Evolutionary conservation across 2,113 vertebrate species (phyloP).

Genomic region (Urocynchramus pylzowi): DNA sequence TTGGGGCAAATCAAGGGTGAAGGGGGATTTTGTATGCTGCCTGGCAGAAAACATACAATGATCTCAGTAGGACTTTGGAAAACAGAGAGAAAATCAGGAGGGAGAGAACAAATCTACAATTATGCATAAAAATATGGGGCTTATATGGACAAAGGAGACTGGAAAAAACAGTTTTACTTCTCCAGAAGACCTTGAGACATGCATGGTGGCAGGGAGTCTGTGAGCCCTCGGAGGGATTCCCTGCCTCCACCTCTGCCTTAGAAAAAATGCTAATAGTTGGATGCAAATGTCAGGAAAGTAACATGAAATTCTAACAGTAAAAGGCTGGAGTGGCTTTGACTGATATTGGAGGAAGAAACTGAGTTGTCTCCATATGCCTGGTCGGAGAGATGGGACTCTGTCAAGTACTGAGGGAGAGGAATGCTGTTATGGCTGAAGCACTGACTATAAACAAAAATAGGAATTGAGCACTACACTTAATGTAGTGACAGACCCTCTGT

Average conservation of each 20-base stretch:
- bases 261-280: neutral
- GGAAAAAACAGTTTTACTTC: neutral
- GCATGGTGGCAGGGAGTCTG: neutral
- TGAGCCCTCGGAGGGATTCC: neutral
- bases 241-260: neutral
- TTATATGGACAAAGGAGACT: neutral
- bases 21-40: neutral
- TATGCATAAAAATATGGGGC: neutral
- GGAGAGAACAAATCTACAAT: neutral
- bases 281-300: neutral
- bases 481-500: neutral
- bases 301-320: neutral
- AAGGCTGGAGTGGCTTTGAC: neutral
- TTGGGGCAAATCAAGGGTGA: neutral
- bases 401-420: neutral
- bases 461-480: neutral
- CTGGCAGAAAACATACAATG: neutral
- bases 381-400: neutral
- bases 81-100: neutral
- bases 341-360: neutral
- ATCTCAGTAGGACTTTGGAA: neutral
- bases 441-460: neutral
- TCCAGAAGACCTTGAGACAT: neutral
- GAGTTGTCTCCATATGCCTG: neutral
- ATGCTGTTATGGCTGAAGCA: neutral